phyloP scores from a whole-genome alignment of 2,888 invertebrate genomes.

The Choreutis nemorana region DNA sequence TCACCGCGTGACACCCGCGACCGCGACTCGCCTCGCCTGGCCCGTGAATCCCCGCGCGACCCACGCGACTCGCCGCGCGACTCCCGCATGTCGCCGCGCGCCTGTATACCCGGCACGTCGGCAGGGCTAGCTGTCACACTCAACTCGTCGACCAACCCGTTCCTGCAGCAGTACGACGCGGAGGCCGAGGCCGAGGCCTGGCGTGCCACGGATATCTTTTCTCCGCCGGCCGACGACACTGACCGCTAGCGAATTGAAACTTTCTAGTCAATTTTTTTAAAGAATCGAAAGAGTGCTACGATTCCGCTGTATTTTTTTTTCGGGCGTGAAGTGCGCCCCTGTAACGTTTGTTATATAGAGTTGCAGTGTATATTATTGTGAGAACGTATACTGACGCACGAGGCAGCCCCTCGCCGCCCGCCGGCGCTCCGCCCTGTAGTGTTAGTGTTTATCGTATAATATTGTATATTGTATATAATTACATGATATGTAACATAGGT shows the following conservation, averaged over 20 bases:
- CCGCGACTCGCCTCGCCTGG: conserved; percentile 37
- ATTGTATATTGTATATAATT: conserved; percentile 62
- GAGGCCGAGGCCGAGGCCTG: conserved; percentile 58
- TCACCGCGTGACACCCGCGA: conserved; percentile 43
- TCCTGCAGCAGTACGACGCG: conserved; percentile 64
- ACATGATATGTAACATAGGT: conserved; percentile 52
- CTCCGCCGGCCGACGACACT: conserved; percentile 43
- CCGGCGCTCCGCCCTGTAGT: conserved; percentile 42
- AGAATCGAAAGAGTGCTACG: conserved; percentile 57
- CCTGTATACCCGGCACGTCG: conserved; percentile 65
- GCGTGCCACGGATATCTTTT: conserved; percentile 56
- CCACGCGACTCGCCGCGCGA: conserved; percentile 23
- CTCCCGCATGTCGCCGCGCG: conserved; percentile 32
- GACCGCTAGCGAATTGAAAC: conserved; percentile 60
- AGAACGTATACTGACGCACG: conserved; percentile 55
- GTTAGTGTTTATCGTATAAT: conserved; percentile 51
- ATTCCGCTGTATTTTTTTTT: conserved; percentile 57
- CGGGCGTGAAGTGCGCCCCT: conserved; percentile 53
- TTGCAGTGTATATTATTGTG: conserved; percentile 61
- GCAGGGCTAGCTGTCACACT: conserved; percentile 70
- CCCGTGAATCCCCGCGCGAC: conserved; percentile 25
- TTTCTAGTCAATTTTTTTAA: conserved; percentile 65
- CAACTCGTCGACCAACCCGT: conserved; percentile 68
- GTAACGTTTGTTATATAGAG: conserved; percentile 57
- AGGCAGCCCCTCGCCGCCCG: conserved; percentile 36